Percentiles rank a stretch among this genome's conserved stretches.
These are phyloP conservation scores for Malurus splendens DNA, from an alignment of 2,797 vertebrate genomes.

Conservation along the genomic window DNA sequence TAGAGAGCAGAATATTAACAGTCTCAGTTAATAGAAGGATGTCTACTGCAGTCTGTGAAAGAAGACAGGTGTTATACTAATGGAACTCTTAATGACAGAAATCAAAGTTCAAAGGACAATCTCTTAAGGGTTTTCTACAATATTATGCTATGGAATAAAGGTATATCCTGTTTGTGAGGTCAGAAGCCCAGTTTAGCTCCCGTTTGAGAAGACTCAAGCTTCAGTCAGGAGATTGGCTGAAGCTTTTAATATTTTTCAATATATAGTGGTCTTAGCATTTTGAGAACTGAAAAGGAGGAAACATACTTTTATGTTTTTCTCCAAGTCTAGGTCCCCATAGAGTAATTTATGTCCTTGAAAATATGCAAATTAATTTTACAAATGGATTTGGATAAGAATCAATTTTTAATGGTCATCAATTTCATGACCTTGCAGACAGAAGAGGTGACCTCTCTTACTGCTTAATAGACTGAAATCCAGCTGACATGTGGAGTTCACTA, in stretches of 20 bases:
- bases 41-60: neutral
- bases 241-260: neutral
- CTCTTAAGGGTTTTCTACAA: neutral
- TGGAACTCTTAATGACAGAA: neutral
- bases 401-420: constrained; percentile 25
- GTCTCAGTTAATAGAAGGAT: neutral
- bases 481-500: neutral
- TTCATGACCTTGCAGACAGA: constrained; percentile 17
- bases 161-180: neutral
- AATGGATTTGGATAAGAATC: constrained; percentile 9
- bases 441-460: neutral
- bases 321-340: neutral
- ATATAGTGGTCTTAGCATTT: neutral
- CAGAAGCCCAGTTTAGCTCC: neutral
- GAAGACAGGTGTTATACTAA: neutral
- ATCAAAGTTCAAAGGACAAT: neutral
- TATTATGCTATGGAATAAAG: neutral
- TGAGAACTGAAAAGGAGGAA: neutral
- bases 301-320: neutral
- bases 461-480: neutral
- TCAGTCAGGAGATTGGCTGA: neutral
- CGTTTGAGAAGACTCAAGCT: neutral
- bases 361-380: constrained; percentile 40
- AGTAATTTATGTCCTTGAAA: neutral
- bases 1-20: neutral